Percentiles rank a stretch among this genome's conserved stretches.
phyloP scores from a whole-genome alignment of 2,797 vertebrate species.

The Prionace glauca region DNA sequence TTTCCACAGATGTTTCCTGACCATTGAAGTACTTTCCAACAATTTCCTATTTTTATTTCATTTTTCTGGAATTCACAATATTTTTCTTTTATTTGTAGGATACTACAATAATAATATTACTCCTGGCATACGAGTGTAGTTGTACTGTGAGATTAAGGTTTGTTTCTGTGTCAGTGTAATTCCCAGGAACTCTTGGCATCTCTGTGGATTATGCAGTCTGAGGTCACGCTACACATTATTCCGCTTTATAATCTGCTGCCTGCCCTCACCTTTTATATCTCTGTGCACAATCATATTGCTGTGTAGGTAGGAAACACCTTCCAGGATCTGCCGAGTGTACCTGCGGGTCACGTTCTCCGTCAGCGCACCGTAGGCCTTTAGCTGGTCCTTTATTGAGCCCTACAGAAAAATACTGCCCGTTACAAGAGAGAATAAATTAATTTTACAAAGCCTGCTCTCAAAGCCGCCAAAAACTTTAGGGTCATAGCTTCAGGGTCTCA shows the following conservation, averaged over 20 bases:
- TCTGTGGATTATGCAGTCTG: background rate
- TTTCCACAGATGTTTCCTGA: background rate
- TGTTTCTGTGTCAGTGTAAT: background rate
- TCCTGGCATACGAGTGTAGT: background rate
- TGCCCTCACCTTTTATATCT: slow-evolving; percentile 87
- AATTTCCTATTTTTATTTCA: background rate
- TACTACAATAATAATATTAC: background rate
- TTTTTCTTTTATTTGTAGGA: background rate
- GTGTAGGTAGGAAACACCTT: slow-evolving; percentile 95
- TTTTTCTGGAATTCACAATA: background rate
- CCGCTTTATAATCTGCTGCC: background rate
- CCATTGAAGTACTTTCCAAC: background rate
- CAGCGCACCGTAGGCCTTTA: slow-evolving; percentile 91
- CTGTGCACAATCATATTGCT: slow-evolving; percentile 99
- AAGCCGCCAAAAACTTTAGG: background rate
- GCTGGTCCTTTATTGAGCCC: slow-evolving; percentile 97
- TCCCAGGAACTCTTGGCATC: too few species aligned
- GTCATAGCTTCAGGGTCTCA: background rate
- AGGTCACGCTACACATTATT: background rate
- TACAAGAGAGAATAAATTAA: background rate
- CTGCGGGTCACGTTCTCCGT: slow-evolving; percentile 96
- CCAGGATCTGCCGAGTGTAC: slow-evolving; percentile 93
- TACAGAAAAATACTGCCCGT: slow-evolving; percentile 44
- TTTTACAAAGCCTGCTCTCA: background rate
- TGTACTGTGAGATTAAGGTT: background rate